These are phyloP conservation scores for Myiopsitta monachus DNA, from an alignment of 2,113 vertebrate species.

Conservation along the genomic window DNA sequence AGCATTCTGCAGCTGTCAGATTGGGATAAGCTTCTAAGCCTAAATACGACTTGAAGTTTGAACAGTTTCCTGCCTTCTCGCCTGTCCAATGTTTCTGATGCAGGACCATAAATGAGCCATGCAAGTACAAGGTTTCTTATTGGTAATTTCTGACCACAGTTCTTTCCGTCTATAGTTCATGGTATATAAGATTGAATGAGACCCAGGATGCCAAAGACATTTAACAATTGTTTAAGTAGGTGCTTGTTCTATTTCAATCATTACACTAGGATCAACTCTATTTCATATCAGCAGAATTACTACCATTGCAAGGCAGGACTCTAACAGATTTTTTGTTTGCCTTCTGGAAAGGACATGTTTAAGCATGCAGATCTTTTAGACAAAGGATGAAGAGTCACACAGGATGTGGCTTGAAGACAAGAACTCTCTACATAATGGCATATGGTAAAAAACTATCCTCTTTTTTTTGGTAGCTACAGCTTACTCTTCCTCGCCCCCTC, in stretches of 20 bases:
- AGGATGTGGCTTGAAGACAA: neutral
- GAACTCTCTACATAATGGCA: neutral
- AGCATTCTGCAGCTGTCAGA: neutral
- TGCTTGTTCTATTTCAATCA: neutral
- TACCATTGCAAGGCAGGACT: neutral
- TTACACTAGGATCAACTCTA: neutral
- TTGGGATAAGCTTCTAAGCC: neutral
- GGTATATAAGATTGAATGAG: neutral
- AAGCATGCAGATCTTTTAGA: neutral
- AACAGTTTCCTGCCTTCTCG: neutral
- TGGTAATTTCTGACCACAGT: neutral
- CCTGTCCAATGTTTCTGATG: neutral
- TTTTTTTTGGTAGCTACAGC: constrained; percentile 29
- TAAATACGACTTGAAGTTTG: neutral
- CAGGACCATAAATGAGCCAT: neutral
- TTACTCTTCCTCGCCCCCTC: constrained; percentile 48
- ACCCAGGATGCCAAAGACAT: neutral
- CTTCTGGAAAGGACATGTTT: neutral
- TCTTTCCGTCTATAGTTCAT: neutral
- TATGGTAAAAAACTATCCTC: neutral
- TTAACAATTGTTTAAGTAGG: neutral
- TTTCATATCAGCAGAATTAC: neutral
- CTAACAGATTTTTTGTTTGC: neutral
- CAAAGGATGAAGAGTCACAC: neutral
- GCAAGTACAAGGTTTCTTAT: neutral